These are phyloP conservation scores for Pelmatolapia mariae DNA, from an alignment of 2,113 vertebrate genomes.

Conservation along the genomic window DNA sequence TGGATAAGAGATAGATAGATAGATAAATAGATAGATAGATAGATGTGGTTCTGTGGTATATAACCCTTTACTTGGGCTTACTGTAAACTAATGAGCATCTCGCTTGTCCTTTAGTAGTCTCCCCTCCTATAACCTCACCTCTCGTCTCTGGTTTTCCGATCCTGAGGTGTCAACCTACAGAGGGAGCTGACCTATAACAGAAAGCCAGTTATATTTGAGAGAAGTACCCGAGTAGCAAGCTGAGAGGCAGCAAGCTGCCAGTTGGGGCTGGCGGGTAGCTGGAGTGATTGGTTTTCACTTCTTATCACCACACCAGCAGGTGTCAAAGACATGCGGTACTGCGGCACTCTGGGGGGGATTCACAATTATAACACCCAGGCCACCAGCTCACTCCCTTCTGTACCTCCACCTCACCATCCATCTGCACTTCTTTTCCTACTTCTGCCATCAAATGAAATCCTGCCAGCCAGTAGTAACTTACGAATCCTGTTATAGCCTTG, in stretches of 20 bases:
- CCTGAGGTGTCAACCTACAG: background rate
- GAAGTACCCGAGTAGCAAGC: constrained; percentile 6
- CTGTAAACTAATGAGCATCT: background rate
- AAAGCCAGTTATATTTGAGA: constrained; percentile 2
- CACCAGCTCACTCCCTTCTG: background rate
- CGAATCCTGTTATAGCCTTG: constrained; percentile 38
- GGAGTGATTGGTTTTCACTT: constrained; percentile 45
- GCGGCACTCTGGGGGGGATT: constrained; percentile 27
- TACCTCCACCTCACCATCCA: background rate
- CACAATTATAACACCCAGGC: constrained; percentile 31
- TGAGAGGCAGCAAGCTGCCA: constrained; percentile 23
- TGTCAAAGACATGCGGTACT: constrained; percentile 6
- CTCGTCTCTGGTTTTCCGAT: background rate
- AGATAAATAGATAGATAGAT: no score
- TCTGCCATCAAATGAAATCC: constrained; percentile 1
- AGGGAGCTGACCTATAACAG: constrained; percentile 19
- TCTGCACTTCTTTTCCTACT: background rate
- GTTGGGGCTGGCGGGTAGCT: background rate
- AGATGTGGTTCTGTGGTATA: background rate
- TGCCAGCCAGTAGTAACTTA: constrained; percentile 4
- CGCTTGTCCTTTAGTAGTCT: background rate
- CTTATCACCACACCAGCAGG: constrained; percentile 56
- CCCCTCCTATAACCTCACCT: background rate
- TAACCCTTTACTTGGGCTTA: background rate
- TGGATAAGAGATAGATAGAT: background rate